Percentiles rank a stretch among this genome's conserved stretches.
phyloP scores from a whole-genome alignment of 2,888 invertebrate genomes.

The Bembecia ichneumoniformis region DNA sequence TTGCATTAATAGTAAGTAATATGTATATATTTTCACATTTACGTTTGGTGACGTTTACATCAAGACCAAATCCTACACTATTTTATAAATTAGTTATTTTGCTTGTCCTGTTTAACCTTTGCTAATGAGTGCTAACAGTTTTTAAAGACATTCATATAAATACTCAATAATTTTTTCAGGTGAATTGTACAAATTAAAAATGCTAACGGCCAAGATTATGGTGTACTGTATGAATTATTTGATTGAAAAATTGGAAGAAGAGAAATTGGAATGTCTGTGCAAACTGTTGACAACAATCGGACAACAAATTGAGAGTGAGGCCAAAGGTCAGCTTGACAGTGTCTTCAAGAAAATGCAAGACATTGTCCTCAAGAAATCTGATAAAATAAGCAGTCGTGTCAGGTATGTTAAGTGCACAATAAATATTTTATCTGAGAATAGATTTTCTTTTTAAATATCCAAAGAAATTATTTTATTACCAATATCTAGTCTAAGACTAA shows the following conservation, averaged over 20 bases:
- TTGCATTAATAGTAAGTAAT: too few species aligned
- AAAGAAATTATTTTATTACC: too few species aligned
- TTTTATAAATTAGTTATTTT: too few species aligned
- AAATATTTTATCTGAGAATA: too few species aligned
- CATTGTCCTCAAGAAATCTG: slow-evolving; percentile 76
- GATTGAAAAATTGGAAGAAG: slow-evolving; percentile 85
- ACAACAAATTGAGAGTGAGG: slow-evolving; percentile 77
- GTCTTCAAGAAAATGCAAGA: slow-evolving; percentile 80
- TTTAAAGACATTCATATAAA: too few species aligned
- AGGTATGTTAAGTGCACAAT: slow-evolving; percentile 20
- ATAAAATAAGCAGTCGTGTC: slow-evolving; percentile 76
- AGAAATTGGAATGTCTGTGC: slow-evolving; percentile 93
- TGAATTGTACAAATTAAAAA: slow-evolving; percentile 92
- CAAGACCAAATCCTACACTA: too few species aligned
- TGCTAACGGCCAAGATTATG: slow-evolving; percentile 92
- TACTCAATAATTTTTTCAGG: slow-evolving; percentile 44
- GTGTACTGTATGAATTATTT: slow-evolving; percentile 85
- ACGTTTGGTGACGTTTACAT: too few species aligned
- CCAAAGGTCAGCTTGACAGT: slow-evolving; percentile 53
- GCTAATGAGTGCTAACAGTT: too few species aligned
- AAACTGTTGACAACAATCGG: slow-evolving; percentile 93
- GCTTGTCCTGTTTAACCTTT: too few species aligned
- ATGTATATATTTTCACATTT: too few species aligned
- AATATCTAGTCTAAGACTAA: too few species aligned
- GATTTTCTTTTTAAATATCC: neutral